phyloP scores from a whole-genome alignment of 2,113 vertebrate genomes.

The Typhlomys cinereus region DNA sequence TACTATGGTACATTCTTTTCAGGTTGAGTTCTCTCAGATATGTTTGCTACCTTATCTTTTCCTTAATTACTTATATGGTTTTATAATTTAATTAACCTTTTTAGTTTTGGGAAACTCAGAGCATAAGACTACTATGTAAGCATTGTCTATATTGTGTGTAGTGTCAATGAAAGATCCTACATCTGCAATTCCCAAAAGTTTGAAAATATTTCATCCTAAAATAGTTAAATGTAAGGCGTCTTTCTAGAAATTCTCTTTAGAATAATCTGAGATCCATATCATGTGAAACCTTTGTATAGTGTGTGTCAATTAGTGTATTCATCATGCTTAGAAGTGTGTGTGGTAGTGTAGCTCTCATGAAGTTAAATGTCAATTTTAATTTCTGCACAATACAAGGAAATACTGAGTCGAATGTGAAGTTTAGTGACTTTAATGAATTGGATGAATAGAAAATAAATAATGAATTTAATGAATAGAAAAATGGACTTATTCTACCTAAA shows the following conservation, averaged over 20 bases:
- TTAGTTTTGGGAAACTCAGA: too few species aligned
- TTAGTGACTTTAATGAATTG: slow-evolving; percentile 17
- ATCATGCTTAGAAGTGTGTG: neutral
- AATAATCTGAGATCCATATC: neutral
- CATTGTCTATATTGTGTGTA: too few species aligned
- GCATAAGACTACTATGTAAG: too few species aligned
- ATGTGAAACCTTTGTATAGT: neutral
- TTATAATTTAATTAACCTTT: too few species aligned
- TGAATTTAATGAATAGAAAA: too few species aligned
- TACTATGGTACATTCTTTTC: too few species aligned
- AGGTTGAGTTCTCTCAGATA: too few species aligned
- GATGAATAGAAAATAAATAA: neutral
- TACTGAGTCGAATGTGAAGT: slow-evolving; percentile 25
- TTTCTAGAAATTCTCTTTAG: neutral
- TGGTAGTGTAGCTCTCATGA: neutral
- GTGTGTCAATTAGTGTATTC: neutral
- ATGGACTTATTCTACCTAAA: neutral
- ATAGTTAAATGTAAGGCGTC: neutral
- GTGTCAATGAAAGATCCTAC: too few species aligned
- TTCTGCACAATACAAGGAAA: neutral
- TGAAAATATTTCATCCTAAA: neutral
- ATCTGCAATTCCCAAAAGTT: too few species aligned
- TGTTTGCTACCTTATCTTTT: too few species aligned
- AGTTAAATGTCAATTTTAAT: neutral
- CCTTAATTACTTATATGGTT: too few species aligned